Percentiles rank a stretch among this genome's conserved stretches.
Conservation (phyloP, 2,797 vertebrate species). For the Silurus lanzhouensis region DNA sequence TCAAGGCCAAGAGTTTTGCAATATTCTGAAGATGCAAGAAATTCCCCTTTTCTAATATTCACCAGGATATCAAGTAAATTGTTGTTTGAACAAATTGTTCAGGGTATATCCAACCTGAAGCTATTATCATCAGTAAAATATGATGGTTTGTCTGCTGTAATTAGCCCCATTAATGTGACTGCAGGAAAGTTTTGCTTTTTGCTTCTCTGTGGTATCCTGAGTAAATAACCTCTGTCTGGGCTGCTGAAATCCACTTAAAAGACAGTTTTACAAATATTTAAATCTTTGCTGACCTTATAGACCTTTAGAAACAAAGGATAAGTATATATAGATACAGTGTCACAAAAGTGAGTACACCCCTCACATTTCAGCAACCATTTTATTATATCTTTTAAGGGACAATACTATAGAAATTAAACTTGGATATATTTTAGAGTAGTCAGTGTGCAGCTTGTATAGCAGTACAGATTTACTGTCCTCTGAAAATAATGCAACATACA, state of each 20-base stretch:
- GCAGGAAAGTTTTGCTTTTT: background rate
- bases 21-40: background rate
- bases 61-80: background rate
- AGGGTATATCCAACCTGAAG: background rate
- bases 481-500: too few species aligned
- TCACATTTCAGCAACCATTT: too few species aligned
- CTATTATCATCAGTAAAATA: background rate
- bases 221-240: background rate
- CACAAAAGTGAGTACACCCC: too few species aligned
- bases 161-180: background rate
- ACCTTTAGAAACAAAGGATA: too few species aligned
- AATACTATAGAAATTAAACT: too few species aligned
- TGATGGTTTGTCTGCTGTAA: background rate
- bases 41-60: background rate
- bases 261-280: background rate
- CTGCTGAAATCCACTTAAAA: background rate
- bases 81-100: background rate
- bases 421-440: too few species aligned
- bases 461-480: too few species aligned
- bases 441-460: too few species aligned
- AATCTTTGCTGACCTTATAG: background rate
- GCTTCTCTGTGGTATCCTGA: conserved; percentile 6
- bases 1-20: background rate
- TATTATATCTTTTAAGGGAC: too few species aligned
- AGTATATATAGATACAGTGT: too few species aligned